Percentiles rank a stretch among this genome's conserved stretches.
Evolutionary conservation across 2,888 invertebrate genomes (phyloP).

Genomic region (Hofmannophila pseudospretella): DNA sequence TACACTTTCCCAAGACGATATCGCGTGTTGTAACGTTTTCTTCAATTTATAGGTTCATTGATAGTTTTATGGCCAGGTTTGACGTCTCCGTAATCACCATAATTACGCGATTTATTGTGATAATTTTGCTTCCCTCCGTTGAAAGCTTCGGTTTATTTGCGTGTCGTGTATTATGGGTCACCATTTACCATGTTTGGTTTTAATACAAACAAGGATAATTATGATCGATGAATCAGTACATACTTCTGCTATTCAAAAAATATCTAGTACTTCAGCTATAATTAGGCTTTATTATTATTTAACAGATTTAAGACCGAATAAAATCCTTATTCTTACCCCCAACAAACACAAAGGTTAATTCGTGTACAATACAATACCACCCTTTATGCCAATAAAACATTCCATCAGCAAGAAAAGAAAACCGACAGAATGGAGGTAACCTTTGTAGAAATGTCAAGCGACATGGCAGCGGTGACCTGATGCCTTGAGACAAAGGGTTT

Average conservation of each 20-base stretch:
- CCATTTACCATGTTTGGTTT: slow-evolving; percentile 4
- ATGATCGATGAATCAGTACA: no score
- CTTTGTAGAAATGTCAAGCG: slow-evolving; percentile 74
- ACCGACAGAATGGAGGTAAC: slow-evolving; percentile 61
- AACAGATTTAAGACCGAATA: no score
- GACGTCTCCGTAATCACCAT: slow-evolving; percentile 49
- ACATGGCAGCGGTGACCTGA: slow-evolving; percentile 53
- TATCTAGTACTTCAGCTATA: no score
- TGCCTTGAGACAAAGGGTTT: slow-evolving; percentile 74
- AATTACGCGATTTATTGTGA: slow-evolving; percentile 52
- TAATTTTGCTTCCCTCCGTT: slow-evolving; percentile 21
- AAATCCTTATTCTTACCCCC: slow-evolving; percentile 24
- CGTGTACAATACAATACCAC: slow-evolving; percentile 56
- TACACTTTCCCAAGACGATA: slow-evolving; percentile 46
- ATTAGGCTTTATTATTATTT: no score
- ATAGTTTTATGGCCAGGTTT: slow-evolving; percentile 53
- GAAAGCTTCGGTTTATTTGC: slow-evolving; percentile 8
- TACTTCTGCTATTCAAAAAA: no score
- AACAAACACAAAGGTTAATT: slow-evolving; percentile 55
- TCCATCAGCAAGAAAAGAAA: slow-evolving; percentile 67
- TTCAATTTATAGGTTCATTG: slow-evolving; percentile 57
- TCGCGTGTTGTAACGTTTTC: slow-evolving; percentile 48
- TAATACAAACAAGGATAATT: slow-evolving; percentile 7
- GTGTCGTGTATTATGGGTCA: slow-evolving; percentile 7
- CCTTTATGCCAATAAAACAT: slow-evolving; percentile 54